These are phyloP conservation scores for Dreissena polymorpha DNA, from an alignment of 1,140 invertebrate species.

Conservation along the genomic window DNA sequence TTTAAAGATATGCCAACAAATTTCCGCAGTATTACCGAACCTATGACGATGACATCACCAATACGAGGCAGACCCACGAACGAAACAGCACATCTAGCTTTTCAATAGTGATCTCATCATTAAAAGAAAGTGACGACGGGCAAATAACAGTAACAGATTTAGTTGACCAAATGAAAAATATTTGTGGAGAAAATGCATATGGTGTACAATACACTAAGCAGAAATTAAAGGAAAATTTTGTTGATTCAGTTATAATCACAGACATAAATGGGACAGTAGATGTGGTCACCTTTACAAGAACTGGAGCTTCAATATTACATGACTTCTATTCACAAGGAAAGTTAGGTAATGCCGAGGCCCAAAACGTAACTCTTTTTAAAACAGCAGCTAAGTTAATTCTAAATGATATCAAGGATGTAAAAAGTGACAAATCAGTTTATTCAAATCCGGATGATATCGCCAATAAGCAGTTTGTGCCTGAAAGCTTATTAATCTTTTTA, in stretches of 20 bases:
- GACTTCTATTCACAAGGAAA: constrained; percentile 22
- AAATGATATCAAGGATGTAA: background rate
- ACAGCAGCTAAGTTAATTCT: background rate
- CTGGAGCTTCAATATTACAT: constrained; percentile 36
- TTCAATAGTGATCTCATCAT: constrained; percentile 26
- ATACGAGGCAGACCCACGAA: too few species aligned
- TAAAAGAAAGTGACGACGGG: constrained; percentile 54
- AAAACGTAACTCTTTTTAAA: background rate
- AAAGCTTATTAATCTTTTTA: background rate
- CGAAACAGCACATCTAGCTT: too few species aligned
- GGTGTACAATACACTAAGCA: constrained; percentile 33
- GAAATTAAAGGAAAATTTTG: constrained; percentile 53
- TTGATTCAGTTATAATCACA: constrained; percentile 42
- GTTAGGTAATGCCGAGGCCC: background rate
- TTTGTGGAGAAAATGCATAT: constrained; percentile 50
- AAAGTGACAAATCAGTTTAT: background rate
- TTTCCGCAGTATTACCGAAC: too few species aligned
- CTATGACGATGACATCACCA: too few species aligned
- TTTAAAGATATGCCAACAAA: too few species aligned
- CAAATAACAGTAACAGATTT: constrained; percentile 55
- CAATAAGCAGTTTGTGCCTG: background rate
- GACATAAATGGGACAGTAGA: constrained; percentile 50
- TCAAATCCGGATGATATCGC: constrained; percentile 10
- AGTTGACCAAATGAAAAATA: constrained; percentile 44
- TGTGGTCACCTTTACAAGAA: constrained; percentile 10